A percentile compares a stretch with the other conserved stretches of the same genome.
Evolutionary conservation across 2,797 vertebrate species (phyloP).

Genomic region (Lepus townsendii): DNA sequence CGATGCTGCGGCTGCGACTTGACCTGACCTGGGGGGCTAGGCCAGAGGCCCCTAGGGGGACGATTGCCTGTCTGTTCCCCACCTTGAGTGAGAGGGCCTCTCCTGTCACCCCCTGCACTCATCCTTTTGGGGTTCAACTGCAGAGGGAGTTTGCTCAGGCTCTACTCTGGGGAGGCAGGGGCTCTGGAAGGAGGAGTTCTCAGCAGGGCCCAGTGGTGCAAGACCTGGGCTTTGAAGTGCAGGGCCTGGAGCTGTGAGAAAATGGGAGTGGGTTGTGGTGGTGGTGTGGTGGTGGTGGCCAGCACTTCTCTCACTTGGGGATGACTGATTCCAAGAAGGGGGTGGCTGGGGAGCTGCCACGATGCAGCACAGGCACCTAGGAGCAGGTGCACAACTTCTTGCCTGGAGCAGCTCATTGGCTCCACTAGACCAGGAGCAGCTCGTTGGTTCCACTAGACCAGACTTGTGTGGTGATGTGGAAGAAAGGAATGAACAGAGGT

Average conservation of each 20-base stretch:
- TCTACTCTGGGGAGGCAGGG: background rate
- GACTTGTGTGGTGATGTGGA: background rate
- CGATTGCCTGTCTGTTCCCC: too few species aligned
- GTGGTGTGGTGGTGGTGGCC: fast-evolving
- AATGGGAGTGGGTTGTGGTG: background rate
- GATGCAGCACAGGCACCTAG: fast-evolving
- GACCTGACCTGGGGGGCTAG: background rate
- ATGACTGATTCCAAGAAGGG: too few species aligned
- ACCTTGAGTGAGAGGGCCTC: fast-evolving
- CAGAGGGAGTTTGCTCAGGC: background rate
- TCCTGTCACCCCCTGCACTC: background rate
- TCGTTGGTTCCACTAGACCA: background rate
- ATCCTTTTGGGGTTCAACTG: background rate
- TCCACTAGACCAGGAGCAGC: background rate
- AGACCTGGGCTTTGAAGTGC: background rate
- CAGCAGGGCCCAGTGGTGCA: background rate
- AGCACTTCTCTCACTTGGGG: background rate
- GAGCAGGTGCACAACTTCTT: background rate
- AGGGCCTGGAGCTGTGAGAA: fast-evolving
- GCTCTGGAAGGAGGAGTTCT: background rate
- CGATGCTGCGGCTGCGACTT: background rate
- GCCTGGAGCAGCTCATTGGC: background rate
- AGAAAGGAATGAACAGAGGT: background rate
- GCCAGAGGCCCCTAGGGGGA: background rate
- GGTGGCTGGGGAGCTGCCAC: fast-evolving